Evolutionary conservation across 1,140 invertebrate genomes (phyloP).

Genomic region (Drosophila micromelanica): DNA sequence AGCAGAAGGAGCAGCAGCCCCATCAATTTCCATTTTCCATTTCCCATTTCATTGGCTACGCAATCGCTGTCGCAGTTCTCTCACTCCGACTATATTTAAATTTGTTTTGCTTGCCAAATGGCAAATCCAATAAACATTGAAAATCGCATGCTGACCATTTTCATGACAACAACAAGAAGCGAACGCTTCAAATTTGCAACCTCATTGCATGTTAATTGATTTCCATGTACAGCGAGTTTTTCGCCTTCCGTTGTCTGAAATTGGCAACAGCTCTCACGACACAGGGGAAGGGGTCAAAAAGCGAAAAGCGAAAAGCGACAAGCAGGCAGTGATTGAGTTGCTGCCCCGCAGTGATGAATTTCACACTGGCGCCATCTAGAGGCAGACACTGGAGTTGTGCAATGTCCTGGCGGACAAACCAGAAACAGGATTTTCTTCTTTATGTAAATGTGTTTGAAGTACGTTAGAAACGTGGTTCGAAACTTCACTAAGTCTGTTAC

Average conservation of each 20-base stretch:
- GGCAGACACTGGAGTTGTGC: not conserved
- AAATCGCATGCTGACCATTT: constrained; percentile 57
- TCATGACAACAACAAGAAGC: constrained; percentile 46
- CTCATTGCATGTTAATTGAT: constrained; percentile 77
- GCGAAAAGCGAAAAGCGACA: not conserved
- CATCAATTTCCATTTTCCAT: constrained; percentile 73
- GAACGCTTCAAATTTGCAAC: constrained; percentile 62
- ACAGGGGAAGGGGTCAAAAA: not conserved
- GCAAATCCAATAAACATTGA: constrained; percentile 76
- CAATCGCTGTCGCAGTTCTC: constrained; percentile 42
- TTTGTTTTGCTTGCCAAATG: constrained; percentile 40
- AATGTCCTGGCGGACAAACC: constrained; percentile 37
- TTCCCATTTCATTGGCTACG: constrained; percentile 30
- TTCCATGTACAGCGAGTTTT: constrained; percentile 56
- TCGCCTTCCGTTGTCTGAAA: constrained; percentile 12
- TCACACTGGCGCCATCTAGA: constrained; percentile 39
- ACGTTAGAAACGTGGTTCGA: constrained; percentile 59
- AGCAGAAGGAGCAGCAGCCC: constrained; percentile 20
- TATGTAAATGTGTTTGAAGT: constrained; percentile 49
- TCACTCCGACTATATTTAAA: not conserved
- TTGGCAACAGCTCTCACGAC: not conserved
- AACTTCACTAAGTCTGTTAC: constrained; percentile 49
- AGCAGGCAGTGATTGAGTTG: constrained; percentile 24
- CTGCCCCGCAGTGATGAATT: constrained; percentile 21
- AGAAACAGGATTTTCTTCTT: not conserved